Evolutionary conservation across 2,113 vertebrate genomes (phyloP).

Genomic region (Centrocercus urophasianus): DNA sequence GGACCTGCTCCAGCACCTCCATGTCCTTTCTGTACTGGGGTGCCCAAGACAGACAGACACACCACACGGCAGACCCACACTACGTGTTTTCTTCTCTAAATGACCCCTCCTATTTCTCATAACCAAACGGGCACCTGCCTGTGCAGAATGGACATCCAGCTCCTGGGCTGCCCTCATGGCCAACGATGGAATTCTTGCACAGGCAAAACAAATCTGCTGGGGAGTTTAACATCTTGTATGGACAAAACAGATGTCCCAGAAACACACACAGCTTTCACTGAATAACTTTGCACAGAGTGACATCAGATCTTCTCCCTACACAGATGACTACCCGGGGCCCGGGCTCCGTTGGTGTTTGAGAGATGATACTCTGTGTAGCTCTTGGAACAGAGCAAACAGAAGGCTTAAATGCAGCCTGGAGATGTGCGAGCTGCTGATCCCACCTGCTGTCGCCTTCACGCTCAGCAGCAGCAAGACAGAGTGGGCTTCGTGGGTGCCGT

Average conservation of each 20-base stretch:
- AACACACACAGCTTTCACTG: neutral
- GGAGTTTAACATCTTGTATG: neutral
- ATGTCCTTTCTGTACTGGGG: no score
- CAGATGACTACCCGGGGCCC: neutral
- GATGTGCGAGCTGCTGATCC: slow-evolving; percentile 26
- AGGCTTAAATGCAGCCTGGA: slow-evolving; percentile 23
- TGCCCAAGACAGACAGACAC: neutral
- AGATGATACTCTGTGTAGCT: slow-evolving; percentile 4
- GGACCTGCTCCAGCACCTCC: no score
- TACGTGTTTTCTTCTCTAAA: neutral
- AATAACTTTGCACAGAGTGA: neutral
- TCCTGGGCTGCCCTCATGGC: neutral
- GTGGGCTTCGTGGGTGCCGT: neutral
- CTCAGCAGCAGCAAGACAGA: neutral
- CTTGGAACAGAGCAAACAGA: slow-evolving; percentile 33
- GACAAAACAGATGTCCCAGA: slow-evolving; percentile 1
- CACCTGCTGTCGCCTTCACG: neutral
- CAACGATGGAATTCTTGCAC: neutral
- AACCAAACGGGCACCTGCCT: neutral
- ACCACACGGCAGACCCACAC: neutral
- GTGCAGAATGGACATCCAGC: neutral
- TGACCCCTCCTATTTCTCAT: neutral
- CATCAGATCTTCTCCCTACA: slow-evolving; percentile 4
- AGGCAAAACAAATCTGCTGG: neutral
- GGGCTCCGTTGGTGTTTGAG: slow-evolving; percentile 2